Evolutionary conservation across 2,113 vertebrate genomes (phyloP).

Genomic region (Gavialis gangeticus): DNA sequence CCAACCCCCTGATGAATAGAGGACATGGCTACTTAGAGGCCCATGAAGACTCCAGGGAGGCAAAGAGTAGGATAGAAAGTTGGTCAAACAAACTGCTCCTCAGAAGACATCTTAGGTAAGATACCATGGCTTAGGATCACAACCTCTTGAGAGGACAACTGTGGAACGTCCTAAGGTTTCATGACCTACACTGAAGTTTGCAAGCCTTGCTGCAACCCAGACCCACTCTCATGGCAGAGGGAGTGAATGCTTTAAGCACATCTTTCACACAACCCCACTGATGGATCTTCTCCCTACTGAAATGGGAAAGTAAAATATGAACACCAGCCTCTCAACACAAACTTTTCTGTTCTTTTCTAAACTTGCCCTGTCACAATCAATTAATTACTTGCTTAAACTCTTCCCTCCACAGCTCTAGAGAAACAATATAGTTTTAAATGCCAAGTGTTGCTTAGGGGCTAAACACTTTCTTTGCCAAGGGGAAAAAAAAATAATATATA

Average conservation of each 20-base stretch:
- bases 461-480: fast-evolving
- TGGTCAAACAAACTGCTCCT: background rate
- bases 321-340: fast-evolving
- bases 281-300: background rate
- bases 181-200: fast-evolving
- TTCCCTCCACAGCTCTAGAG: background rate
- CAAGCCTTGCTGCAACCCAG: fast-evolving
- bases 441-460: background rate
- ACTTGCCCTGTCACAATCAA: fast-evolving
- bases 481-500: background rate
- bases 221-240: background rate
- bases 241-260: fast-evolving
- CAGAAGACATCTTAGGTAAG: fast-evolving
- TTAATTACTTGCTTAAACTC: background rate
- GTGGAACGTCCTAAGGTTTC: background rate
- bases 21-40: fast-evolving
- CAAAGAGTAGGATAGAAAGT: fast-evolving
- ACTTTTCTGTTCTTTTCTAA: background rate
- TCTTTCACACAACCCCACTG: fast-evolving
- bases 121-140: fast-evolving
- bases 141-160: fast-evolving
- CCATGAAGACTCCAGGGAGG: background rate
- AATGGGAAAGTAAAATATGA: fast-evolving
- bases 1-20: too few species aligned
- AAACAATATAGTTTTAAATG: fast-evolving